Evolutionary conservation across 2,888 invertebrate genomes (phyloP), one percentile per base, ranked within the genome.

Genomic region (Synanthedon andrenaeformis): DNA sequence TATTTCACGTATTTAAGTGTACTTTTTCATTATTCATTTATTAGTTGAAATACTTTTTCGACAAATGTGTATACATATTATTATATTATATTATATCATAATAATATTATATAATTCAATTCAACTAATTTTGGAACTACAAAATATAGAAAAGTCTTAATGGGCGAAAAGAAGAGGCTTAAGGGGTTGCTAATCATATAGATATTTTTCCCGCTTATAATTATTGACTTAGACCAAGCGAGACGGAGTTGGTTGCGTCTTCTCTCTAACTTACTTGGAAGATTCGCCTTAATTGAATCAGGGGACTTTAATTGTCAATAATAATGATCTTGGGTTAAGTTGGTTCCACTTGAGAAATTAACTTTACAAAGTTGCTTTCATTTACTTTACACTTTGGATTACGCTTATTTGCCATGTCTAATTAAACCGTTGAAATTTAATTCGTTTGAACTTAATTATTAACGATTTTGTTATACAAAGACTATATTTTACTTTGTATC

Each of bases 241-340:
- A 52, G 28, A 19, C 12, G 13, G 50, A 50, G 41, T 50, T 42
- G 5, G 56, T 57, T 52, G 53, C 54, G 60, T 55, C 55, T 53
- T 52, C 41, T 52, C 41, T 23, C 48, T 23, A 51, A 54, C 54
- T 54, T 54, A 57, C 63, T 56, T 56, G 51, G 55, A 79, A 79
- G 80, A 82, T 82, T 82, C 68, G 58, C 57, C 67, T 66, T 77
- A 84, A 84, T 83, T 71, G 70, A 80, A 79, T 82, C 69, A 62
- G 59, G 60, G 56, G 55, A 72, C 76, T 74, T 77, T 77, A 79
- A 82, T 81, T 82, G 79, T 74, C 78, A 76, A 82, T 82, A 77
- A 68, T 74, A 76, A 78, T 71, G 72, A 70, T 69, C 64, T 53
- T 72, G 69, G 77, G 73, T 74, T 79, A 82, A 82, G 70, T 79